These are phyloP conservation scores for Drosophila robusta DNA, from an alignment of 2,888 invertebrate species.

Conservation along the genomic window DNA sequence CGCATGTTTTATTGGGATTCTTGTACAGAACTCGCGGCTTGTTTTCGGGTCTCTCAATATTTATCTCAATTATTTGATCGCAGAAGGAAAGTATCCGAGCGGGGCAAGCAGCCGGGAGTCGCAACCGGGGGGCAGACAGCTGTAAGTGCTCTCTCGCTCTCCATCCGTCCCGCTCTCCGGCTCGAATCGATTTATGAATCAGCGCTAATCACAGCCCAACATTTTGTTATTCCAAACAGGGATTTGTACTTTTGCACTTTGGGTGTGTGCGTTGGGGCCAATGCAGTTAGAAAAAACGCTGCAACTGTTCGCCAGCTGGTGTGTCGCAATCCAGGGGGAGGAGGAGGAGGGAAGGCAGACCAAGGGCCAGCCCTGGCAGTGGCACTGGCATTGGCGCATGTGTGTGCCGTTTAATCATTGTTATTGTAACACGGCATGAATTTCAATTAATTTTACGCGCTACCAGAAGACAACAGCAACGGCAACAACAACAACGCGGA, in stretches of 20 bases:
- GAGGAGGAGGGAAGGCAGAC: neutral
- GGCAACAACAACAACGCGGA: constrained; percentile 9
- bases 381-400: constrained; percentile 34
- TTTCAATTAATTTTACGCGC: constrained; percentile 79
- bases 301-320: constrained; percentile 52
- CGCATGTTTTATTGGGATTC: constrained; percentile 9
- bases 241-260: constrained; percentile 85
- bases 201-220: constrained; percentile 53
- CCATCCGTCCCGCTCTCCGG: constrained; percentile 4
- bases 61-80: constrained; percentile 84
- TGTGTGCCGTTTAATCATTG: constrained; percentile 79
- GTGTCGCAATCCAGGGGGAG: constrained; percentile 1
- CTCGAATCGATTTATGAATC: constrained; percentile 71
- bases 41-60: constrained; percentile 41
- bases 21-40: constrained; percentile 28
- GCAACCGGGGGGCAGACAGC: constrained; percentile 10
- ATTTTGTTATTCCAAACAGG: constrained; percentile 84
- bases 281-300: constrained; percentile 47
- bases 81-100: constrained; percentile 16
- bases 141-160: constrained; percentile 2
- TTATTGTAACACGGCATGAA: constrained; percentile 79
- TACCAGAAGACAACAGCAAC: constrained; percentile 61
- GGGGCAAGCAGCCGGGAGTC: constrained; percentile 6
- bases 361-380: constrained; percentile 63
- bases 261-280: constrained; percentile 65